phyloP scores from a whole-genome alignment of 2,888 invertebrate species.

The Drosophila anomalata region DNA sequence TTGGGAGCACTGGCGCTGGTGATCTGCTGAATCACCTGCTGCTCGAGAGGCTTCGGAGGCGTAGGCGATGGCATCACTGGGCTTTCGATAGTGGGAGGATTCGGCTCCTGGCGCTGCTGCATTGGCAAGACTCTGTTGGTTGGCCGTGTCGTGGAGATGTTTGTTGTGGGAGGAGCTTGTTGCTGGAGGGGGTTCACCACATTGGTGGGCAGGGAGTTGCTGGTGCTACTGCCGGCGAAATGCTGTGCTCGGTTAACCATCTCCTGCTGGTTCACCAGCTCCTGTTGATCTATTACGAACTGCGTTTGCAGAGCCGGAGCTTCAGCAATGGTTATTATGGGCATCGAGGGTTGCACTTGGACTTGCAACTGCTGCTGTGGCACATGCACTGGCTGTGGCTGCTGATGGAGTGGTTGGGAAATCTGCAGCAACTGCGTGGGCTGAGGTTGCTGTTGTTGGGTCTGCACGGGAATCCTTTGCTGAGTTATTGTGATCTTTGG shows the following conservation, averaged over 20 bases:
- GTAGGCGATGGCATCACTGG: conserved; percentile 63
- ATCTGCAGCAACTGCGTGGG: conserved; percentile 22
- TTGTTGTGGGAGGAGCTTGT: conserved; percentile 77
- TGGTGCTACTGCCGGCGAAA: conserved; percentile 37
- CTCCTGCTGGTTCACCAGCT: conserved; percentile 48
- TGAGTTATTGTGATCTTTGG: conserved; percentile 54
- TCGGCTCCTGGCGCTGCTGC: conserved; percentile 87
- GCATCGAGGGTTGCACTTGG: conserved; percentile 51
- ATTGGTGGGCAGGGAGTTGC: conserved; percentile 87
- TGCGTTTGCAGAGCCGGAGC: conserved; percentile 48
- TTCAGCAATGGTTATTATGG: conserved; percentile 54
- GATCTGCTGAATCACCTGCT: conserved; percentile 45
- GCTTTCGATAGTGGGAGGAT: conserved; percentile 42
- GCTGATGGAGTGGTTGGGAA: conserved; percentile 31
- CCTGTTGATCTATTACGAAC: conserved; percentile 45
- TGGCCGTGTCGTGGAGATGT: conserved; percentile 83
- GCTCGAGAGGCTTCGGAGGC: conserved; percentile 65
- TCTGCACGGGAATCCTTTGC: conserved; percentile 44
- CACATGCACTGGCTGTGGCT: conserved; percentile 27
- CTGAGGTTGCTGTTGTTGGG: conserved; percentile 26
- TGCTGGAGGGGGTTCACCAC: conserved; percentile 89
- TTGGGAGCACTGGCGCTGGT: conserved; percentile 33
- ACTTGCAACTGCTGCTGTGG: conserved; percentile 28
- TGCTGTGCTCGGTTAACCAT: conserved; percentile 63
- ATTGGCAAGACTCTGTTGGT: conserved; percentile 92